Base-by-base conservation (phyloP, 2,113 vertebrate species). In the Oncorhynchus gorbuscha region DNA sequence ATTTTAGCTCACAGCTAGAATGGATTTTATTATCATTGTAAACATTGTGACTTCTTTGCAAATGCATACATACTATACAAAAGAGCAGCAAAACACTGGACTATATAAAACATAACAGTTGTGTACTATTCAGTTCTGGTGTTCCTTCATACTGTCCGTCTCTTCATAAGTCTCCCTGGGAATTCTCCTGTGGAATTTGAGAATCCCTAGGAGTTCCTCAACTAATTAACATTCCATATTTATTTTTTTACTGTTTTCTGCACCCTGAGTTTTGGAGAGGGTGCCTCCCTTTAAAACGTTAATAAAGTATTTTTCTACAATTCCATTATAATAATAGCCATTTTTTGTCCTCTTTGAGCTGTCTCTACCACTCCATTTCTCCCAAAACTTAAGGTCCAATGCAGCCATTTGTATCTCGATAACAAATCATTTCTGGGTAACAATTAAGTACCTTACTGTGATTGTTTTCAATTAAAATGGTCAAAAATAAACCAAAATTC, bases 71-170 rank as follows among this genome's bases (percentile, higher is more conserved):
- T 69, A 74, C 49, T 28, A 45, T 66, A 51, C 62, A 85, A 73
- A 89, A 87, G 87, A 93, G 92, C 92, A 93, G 91, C 93, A 91
- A 78, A 89, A 84, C 80, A 88, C 79, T 89, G 85, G 73, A 88
- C 79, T 70, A 76, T 87, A 77, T 84, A 49, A 12, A 81, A 79
- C 82, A 74, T 76, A 77, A 79, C 51, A 24, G 75, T 71, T 77
- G 35, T 78, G 55, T 87, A 82, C 82, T 82, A 77, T 79, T 84
- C 48, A 81, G 77, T 80, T 84, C 73, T 77, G 72, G 26, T 71
- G 85, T 67, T 79, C 78, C 76, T 87, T 83, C 81, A 74, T 81
- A 79, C 76, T 70, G 74, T 79, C 76, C 75, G 74, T 79, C 76
- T 82, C 59, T 18, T 55, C 5, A 83, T 80, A 77, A 69, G 61